Evolutionary conservation across 2,113 vertebrate species (phyloP), one percentile per base, ranked within the genome.

Genomic region (Onychostruthus taczanowskii): DNA sequence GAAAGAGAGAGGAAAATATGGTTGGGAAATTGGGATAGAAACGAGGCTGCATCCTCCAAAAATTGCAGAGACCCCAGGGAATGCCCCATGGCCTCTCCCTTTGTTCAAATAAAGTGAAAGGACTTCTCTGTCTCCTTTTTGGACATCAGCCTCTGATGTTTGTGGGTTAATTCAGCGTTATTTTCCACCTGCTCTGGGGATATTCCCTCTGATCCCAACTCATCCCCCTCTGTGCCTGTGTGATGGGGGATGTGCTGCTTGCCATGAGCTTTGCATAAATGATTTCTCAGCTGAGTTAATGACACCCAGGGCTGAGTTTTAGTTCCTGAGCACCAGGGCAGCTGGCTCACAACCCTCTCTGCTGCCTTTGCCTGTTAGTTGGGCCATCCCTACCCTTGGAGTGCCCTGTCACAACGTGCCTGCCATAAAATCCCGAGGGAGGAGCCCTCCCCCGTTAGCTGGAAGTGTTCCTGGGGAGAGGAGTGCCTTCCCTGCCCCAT

Each of bases 231-330:
- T 1, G 33, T 33, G 52, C 73, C 56, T 9, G 33, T 20, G n/a
- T 0, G 21, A 14, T 21, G 41, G 1, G n/a, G n/a, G 80, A 4
- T 4, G 15, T 2, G 10, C 68, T 31, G 62, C 41, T 37, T 52
- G 0, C 20, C 73, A 1, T 0, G 1, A 22, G 0, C 31, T 17
- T 9, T 0, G 21, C 58, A 13, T 0, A 3, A 37, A 16, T 1
- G n/a, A 14, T 55, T 64, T 41, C 30, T n/a, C 59, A 2, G 58
- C 2, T 3, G 4, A 61, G 4, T 17, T 11, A 7, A 6, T 1
- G 37, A 3, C 7, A 7, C 19, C 1, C 4, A 1, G n/a, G 55
- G 87, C 35, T 78, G 11, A 3, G 21, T 4, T 39, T 16, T 35
- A 13, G 12, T 5, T 33, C 46, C 64, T 1, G 13, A 28, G 28